Evolutionary conservation across 2,113 vertebrate species (phyloP).

Genomic region (Pelobates fuscus): DNA sequence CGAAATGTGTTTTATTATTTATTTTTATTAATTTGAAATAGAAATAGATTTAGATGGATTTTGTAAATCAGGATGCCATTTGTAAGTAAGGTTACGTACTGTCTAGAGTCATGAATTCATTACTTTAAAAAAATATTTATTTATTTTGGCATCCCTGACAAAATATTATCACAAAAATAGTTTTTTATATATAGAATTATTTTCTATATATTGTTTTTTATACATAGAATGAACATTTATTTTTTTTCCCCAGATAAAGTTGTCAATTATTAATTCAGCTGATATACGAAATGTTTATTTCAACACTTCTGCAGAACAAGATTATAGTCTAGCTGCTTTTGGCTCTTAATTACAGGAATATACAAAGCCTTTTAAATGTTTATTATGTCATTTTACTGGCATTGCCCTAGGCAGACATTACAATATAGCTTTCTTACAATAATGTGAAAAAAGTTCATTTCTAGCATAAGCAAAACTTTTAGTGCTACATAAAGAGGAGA

Average conservation of each 20-base stretch:
- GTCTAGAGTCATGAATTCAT: too few species aligned
- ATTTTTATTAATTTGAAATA: too few species aligned
- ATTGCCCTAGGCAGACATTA: slow-evolving; percentile 43
- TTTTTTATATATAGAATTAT: too few species aligned
- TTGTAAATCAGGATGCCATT: too few species aligned
- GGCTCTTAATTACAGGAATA: slow-evolving; percentile 49
- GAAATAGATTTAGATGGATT: too few species aligned
- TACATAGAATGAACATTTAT: not conserved
- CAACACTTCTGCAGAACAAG: not conserved
- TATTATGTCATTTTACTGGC: slow-evolving; percentile 35
- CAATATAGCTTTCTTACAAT: slow-evolving; percentile 13
- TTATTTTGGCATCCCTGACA: too few species aligned
- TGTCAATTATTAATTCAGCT: slow-evolving; percentile 15
- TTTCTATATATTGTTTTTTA: too few species aligned
- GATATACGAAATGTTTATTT: not conserved
- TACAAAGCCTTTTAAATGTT: slow-evolving; percentile 54
- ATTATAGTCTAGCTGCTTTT: slow-evolving; percentile 51
- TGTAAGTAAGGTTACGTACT: too few species aligned
- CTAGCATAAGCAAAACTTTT: not conserved
- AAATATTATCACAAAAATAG: too few species aligned
- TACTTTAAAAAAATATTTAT: too few species aligned
- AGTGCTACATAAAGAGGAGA: not conserved
- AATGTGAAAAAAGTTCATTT: not conserved
- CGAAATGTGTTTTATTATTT: too few species aligned
- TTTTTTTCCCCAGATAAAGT: not conserved